Evolutionary conservation across 1,140 invertebrate species (phyloP), one percentile per base, ranked within the genome.

Genomic region (Contarinia nasturtii): DNA sequence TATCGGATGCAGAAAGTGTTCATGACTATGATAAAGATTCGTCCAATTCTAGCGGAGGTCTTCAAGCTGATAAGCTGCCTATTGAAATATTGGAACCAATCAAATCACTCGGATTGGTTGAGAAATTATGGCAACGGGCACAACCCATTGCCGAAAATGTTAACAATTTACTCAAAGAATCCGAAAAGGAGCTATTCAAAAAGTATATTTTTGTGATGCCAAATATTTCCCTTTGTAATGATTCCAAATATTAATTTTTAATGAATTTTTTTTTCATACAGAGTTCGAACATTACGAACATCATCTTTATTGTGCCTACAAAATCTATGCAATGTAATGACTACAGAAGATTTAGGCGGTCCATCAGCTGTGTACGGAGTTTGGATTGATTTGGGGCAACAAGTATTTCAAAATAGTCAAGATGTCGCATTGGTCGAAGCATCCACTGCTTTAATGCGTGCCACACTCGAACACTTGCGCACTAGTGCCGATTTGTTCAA

Each of bases 401-500:
- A 57, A 47, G 55, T 57, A 7, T 59, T 60, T 7, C 58, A 59
- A 20, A 53, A 52, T 7, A 49, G 47, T 11, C 51, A 56, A 47
- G 54, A 57, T 40, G 8, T 34, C 10, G 11, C 49, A 8, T 34
- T 57, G 1, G 44, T 60, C 48, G 58, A 60, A 34, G 56, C 58
- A 12, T 49, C 55, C 1, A 60, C 58, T 0, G 57, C 58, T 1
- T 45, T 60, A 15, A 60, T 60, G 58, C 53, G 58, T 10, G 52
- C 58, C 17, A 48, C 57, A 0, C 45, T 60, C 10, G 52, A 52
- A 36, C 51, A 58, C 38, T 51, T 60, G 1, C 58, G 58, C 46
- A 46, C 51, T 0, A 54, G 49, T 8, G 50, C 48, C n/a, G 53
- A 59, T 44, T 48, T 63, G 14, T 67, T 70, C 44, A 49, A 57